A percentile compares a stretch with the other conserved stretches of the same genome.
phyloP scores from a whole-genome alignment of 2,888 invertebrate genomes.

The Pilophorus perplexus region DNA sequence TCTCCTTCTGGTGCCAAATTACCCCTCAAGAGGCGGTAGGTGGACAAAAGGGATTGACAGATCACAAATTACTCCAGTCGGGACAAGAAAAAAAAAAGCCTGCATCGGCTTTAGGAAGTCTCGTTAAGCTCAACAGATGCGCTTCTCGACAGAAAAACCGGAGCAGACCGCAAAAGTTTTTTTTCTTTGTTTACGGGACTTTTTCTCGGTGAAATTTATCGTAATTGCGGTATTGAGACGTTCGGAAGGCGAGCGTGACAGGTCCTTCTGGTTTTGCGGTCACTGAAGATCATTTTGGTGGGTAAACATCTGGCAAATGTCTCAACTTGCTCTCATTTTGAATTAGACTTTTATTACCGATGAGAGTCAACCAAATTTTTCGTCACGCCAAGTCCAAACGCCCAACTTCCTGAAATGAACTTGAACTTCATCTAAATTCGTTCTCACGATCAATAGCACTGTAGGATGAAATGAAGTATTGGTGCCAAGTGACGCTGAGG shows the following conservation, averaged over 20 bases:
- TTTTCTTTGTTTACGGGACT: neutral
- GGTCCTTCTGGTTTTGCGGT: neutral
- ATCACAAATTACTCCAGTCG: constrained; percentile 2
- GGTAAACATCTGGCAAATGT: constrained; percentile 22
- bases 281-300: neutral
- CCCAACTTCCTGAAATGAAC: too few relatives aligned
- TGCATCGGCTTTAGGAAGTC: neutral
- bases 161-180: too few relatives aligned
- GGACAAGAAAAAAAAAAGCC: neutral
- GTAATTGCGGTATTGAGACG: neutral
- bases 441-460: too few relatives aligned
- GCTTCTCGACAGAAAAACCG: too few relatives aligned
- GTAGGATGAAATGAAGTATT: too few relatives aligned
- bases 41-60: neutral
- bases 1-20: neutral
- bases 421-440: too few relatives aligned
- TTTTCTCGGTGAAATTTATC: neutral
- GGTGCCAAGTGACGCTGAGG: too few relatives aligned
- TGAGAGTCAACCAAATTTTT: too few relatives aligned
- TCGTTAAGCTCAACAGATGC: neutral
- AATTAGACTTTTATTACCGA: too few relatives aligned
- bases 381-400: too few relatives aligned
- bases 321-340: constrained; percentile 9
- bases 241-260: neutral
- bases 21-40: too few relatives aligned